These are phyloP conservation scores for Diorhabda carinulata DNA, from an alignment of 1,140 invertebrate species.

Conservation along the genomic window DNA sequence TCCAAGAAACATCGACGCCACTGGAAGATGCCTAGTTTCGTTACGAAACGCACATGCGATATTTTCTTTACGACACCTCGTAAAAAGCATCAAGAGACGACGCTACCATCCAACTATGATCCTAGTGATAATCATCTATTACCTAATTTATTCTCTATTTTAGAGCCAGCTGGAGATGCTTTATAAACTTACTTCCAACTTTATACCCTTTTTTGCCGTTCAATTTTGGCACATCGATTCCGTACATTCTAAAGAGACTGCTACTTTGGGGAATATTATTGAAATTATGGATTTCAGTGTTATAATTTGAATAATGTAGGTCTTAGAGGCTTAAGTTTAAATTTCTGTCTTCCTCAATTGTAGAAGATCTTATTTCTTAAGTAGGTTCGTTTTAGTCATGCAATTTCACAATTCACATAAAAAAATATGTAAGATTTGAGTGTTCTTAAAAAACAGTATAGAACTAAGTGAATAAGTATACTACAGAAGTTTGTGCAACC, in stretches of 20 bases:
- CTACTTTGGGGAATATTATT: too few relatives aligned
- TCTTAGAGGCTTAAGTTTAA: too few relatives aligned
- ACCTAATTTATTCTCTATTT: constrained; percentile 3
- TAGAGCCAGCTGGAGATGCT: background rate
- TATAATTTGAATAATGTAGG: too few relatives aligned
- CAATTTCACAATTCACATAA: too few relatives aligned
- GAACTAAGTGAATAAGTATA: too few relatives aligned
- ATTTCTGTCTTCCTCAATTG: too few relatives aligned
- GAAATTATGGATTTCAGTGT: too few relatives aligned
- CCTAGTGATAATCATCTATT: background rate
- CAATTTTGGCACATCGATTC: background rate
- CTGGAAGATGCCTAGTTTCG: background rate
- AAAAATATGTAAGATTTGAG: too few relatives aligned
- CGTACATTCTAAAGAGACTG: background rate
- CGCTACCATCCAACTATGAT: background rate
- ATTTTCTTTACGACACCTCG: background rate
- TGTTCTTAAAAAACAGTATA: too few relatives aligned
- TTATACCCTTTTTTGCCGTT: background rate
- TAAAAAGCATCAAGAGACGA: background rate
- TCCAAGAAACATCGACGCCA: background rate
- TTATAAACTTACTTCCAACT: background rate
- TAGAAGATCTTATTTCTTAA: too few relatives aligned
- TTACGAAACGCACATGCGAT: background rate
- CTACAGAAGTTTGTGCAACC: too few relatives aligned
- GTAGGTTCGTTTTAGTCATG: too few relatives aligned